A percentile compares a stretch with the other conserved stretches of the same genome.
phyloP scores from a whole-genome alignment of 2,797 vertebrate species.

The Tokudaia muenninki region DNA sequence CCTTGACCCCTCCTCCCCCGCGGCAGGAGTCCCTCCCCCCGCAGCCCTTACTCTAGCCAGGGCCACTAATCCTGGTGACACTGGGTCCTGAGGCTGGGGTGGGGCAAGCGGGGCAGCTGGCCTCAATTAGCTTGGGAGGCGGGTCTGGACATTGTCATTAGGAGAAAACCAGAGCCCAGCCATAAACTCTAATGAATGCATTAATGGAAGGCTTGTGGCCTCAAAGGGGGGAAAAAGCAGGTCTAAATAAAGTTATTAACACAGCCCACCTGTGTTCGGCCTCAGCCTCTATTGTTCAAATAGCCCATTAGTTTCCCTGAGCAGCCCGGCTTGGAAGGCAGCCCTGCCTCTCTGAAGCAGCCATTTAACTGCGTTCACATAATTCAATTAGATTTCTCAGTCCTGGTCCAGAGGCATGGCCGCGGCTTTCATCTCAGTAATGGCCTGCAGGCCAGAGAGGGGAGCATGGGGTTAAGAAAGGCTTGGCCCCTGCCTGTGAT shows the following conservation, averaged over 20 bases:
- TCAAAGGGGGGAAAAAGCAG: constrained; percentile 89
- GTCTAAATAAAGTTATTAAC: constrained; percentile 94
- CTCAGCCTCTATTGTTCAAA: constrained; percentile 89
- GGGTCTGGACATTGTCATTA: constrained; percentile 91
- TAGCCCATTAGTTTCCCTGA: constrained; percentile 89
- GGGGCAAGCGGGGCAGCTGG: constrained; percentile 88
- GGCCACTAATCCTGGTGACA: constrained; percentile 84
- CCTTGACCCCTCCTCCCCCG: not conserved
- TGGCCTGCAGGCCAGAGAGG: constrained; percentile 84
- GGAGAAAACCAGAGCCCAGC: constrained; percentile 90
- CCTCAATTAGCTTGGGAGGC: constrained; percentile 89
- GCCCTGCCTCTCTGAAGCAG: constrained; percentile 90
- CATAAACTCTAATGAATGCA: constrained; percentile 92
- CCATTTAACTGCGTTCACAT: constrained; percentile 90
- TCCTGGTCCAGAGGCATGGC: constrained; percentile 85
- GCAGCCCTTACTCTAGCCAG: not conserved
- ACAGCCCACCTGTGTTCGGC: constrained; percentile 91
- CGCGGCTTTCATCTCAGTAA: constrained; percentile 89
- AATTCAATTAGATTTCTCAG: constrained; percentile 90
- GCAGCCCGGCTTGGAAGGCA: constrained; percentile 89
- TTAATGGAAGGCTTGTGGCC: constrained; percentile 91
- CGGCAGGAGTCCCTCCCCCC: not conserved
- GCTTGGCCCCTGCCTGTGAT: constrained; percentile 63
- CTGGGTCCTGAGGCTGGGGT: constrained; percentile 82
- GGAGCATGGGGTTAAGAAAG: constrained; percentile 80